Conservation (phyloP, 2,888 invertebrate genomes). For the Mythimna lalbum region DNA sequence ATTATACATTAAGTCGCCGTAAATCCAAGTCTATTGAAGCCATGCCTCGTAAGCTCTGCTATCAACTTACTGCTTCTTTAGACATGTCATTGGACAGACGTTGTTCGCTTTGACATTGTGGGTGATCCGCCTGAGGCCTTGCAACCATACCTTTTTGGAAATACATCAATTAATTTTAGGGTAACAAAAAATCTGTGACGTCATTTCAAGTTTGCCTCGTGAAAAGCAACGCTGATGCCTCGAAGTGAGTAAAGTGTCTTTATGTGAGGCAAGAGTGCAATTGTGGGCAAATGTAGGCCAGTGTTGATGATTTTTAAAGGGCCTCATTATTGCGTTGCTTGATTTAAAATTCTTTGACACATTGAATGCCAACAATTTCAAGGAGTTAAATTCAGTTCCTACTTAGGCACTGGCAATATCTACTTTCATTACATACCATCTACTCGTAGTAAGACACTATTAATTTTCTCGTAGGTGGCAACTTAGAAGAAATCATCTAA, state of each 20-base stretch:
- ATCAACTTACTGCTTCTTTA: slow-evolving; percentile 99
- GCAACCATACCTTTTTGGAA: slow-evolving; percentile 96
- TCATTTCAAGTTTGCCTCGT: slow-evolving; percentile 30
- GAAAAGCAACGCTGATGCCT: slow-evolving; percentile 50
- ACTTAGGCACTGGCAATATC: too few relatives aligned
- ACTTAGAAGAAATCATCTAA: too few relatives aligned
- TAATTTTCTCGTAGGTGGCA: too few relatives aligned
- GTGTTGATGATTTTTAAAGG: slow-evolving; percentile 43
- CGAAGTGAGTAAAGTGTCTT: slow-evolving; percentile 40
- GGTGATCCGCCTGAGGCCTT: slow-evolving; percentile 97
- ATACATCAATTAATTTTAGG: slow-evolving; percentile 48
- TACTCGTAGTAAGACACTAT: too few relatives aligned
- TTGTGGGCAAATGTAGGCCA: slow-evolving; percentile 32
- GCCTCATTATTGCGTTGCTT: slow-evolving; percentile 22
- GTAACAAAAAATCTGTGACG: background rate
- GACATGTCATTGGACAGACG: slow-evolving; percentile 99
- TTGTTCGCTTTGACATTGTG: slow-evolving; percentile 99
- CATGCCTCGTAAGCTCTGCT: slow-evolving; percentile 66
- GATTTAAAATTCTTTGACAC: slow-evolving; percentile 8
- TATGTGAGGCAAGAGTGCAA: slow-evolving; percentile 41
- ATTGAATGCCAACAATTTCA: too few relatives aligned
- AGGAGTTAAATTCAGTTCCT: too few relatives aligned
- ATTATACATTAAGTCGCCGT: slow-evolving; percentile 37
- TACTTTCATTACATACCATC: too few relatives aligned
- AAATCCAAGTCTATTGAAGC: slow-evolving; percentile 65